These are phyloP conservation scores for Augochlora pura DNA, from an alignment of 1,140 invertebrate genomes.

Conservation along the genomic window DNA sequence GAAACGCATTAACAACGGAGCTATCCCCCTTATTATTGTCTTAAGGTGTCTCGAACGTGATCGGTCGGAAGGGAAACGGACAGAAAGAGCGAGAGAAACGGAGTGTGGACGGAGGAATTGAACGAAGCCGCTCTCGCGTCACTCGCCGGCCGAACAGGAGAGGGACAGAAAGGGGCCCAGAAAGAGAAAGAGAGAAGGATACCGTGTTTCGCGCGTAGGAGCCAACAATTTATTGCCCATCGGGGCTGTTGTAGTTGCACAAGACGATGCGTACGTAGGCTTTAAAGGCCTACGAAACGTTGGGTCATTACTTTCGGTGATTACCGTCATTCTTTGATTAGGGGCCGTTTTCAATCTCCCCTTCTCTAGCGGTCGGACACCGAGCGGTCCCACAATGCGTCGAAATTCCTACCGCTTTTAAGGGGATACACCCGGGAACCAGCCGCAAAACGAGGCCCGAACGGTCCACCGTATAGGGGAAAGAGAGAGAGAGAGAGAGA, in stretches of 20 bases:
- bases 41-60: slow-evolving; percentile 60
- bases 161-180: neutral
- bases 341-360: slow-evolving; percentile 48
- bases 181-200: slow-evolving; percentile 27
- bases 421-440: slow-evolving; percentile 27
- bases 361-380: too few relatives aligned
- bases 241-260: slow-evolving; percentile 53
- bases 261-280: slow-evolving; percentile 54
- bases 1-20: slow-evolving; percentile 58
- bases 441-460: slow-evolving; percentile 50
- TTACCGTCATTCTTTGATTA: slow-evolving; percentile 72
- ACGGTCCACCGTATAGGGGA: neutral
- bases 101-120: neutral
- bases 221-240: slow-evolving; percentile 71
- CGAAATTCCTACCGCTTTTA: slow-evolving; percentile 48
- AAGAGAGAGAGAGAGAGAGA: neutral
- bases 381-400: slow-evolving; percentile 34
- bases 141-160: neutral
- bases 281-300: slow-evolving; percentile 64
- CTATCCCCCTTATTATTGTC: slow-evolving; percentile 63
- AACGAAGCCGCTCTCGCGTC: slow-evolving; percentile 22
- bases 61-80: slow-evolving; percentile 41
- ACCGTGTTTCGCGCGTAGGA: slow-evolving; percentile 62
- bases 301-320: slow-evolving; percentile 70
- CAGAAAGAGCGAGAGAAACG: neutral